Evolutionary conservation across 2,888 invertebrate species (phyloP), one percentile per base, ranked within the genome.

Genomic region (Bugula neritina): DNA sequence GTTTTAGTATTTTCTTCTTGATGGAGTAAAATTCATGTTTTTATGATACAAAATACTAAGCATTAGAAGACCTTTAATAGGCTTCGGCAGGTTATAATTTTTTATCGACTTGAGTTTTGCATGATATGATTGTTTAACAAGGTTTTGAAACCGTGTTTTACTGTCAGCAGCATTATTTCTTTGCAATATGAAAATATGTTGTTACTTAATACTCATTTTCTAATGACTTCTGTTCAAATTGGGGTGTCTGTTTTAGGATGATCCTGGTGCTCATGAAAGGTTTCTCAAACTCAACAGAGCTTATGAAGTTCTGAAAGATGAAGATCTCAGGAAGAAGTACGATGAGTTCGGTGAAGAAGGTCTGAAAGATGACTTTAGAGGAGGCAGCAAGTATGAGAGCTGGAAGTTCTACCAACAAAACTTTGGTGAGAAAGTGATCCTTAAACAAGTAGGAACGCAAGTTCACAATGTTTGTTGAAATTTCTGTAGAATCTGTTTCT

Each of bases 221-320:
- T n/a, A n/a, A n/a, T n/a, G n/a, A n/a, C n/a, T n/a, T n/a, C n/a
- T n/a, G n/a, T n/a, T 43, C 43, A 10, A 43, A 43, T 17, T 43
- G 43, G 5, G 27, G 21, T 63, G 63, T n/a, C 69, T 43, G 57
- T 80, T 84, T 52, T 79, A 92, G 92, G 89, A 90, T 81, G 89
- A 90, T 83, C 87, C 88, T 72, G 86, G 89, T 71, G 90, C 91
- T 10, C 90, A 92, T 81, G 89, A 89, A 63, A 90, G 88, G 76
- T 94, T 94, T 82, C 84, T 93, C 34, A 89, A 89, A 85, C 87
- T 93, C 69, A 91, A 91, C 70, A 88, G 90, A 80, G 93, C 93
- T 0, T 94, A 94, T 85, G 93, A 94, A 84, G 90, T 91, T 1
- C 84, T 94, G 21, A 93, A 92, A 84, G 93, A 93, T 85, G 89